A percentile compares a stretch with the other conserved stretches of the same genome.
Evolutionary conservation across 2,888 invertebrate species (phyloP).

Genomic region (Plebejus melissa): DNA sequence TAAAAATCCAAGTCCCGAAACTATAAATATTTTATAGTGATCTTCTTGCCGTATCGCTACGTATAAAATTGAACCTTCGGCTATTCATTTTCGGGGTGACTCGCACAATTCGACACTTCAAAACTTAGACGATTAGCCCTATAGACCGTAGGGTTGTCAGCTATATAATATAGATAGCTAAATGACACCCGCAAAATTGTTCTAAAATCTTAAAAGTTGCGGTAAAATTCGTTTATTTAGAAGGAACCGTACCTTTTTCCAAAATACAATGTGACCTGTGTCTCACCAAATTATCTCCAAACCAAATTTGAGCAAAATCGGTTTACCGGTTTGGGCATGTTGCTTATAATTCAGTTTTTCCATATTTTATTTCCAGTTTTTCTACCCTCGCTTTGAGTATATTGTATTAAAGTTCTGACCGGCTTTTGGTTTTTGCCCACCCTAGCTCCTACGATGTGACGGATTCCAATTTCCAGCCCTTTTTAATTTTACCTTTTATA

Average conservation of each 20-base stretch:
- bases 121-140: conserved; percentile 35
- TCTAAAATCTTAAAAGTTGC: no score
- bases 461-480: conserved; percentile 31
- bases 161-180: background rate
- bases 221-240: no score
- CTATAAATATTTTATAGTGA: conserved; percentile 23
- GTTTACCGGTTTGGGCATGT: no score
- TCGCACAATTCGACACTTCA: conserved; percentile 32
- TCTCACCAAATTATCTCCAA: no score
- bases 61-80: conserved; percentile 26
- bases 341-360: no score
- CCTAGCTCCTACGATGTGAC: conserved; percentile 32
- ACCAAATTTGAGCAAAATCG: no score
- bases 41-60: conserved; percentile 1
- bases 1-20: background rate
- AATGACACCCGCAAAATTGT: no score
- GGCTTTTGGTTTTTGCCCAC: background rate
- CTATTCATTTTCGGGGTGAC: conserved; percentile 35
- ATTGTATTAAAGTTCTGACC: background rate
- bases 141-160: background rate
- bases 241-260: no score
- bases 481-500: conserved; percentile 35
- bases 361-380: background rate
- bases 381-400: background rate
- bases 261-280: no score